Evolutionary conservation across 2,888 invertebrate genomes (phyloP), one percentile per base, ranked within the genome.

Genomic region (Monoplex corrugatus): DNA sequence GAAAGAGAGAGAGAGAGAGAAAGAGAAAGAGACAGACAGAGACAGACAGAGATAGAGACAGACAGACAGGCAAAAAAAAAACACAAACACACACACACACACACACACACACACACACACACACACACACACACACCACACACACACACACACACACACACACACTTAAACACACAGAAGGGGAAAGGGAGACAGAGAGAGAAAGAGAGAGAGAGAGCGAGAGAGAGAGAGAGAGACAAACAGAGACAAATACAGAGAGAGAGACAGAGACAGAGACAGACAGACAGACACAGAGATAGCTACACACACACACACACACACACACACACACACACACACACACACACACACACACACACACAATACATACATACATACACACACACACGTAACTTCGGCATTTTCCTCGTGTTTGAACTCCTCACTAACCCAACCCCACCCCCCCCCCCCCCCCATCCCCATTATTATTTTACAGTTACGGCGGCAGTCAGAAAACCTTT

Each of bases 61-160:
- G 19, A 68, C 68, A 68, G 28, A 68, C 68, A 68, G n/a, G n/a
- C n/a, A n/a, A n/a, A n/a, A n/a, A n/a, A n/a, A n/a, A n/a, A n/a
- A n/a, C 28, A 68, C 68, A 68, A 6, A 68, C 68, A 68, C 28
- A 68, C 68, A 68, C 28, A 68, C 68, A 68, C 28, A 68, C 68
- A 68, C 19, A 68, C 68, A 68, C 28, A 68, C 68, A 68, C 19
- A 68, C 68, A 68, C 68, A 68, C 68, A 68, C 68, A 68, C 68
- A 68, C 68, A 68, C 68, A 68, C 68, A 68, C 6, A 5, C 68
- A 68, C 6, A 68, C 68, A 68, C 68, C 23, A 68, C 68, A 5
- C 68, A 68, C 0, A 3, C 68, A 68, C 68, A 68, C 68, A 5
- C 5, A 68, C 68, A 3, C 68, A 3, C 6, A 5, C 68, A 68